These are phyloP conservation scores for Drosophila pseudotalamancana DNA, from an alignment of 2,888 invertebrate species.

Conservation along the genomic window DNA sequence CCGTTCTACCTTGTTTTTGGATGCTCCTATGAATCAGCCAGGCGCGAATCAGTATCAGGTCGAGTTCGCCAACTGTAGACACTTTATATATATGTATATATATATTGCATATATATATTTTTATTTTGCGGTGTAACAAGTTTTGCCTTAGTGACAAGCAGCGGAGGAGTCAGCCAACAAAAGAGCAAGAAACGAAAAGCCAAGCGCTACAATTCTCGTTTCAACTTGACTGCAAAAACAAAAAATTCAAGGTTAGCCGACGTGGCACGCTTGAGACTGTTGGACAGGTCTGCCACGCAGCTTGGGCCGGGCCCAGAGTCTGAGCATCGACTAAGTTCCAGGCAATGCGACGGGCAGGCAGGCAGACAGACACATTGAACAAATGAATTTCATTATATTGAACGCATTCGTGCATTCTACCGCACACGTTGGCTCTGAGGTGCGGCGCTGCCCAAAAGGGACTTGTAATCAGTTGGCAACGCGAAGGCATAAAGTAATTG, in stretches of 20 bases:
- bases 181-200: conserved; percentile 24
- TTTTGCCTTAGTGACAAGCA: conserved; percentile 54
- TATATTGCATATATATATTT: neutral
- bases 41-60: conserved; percentile 51
- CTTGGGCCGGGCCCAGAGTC: conserved; percentile 39
- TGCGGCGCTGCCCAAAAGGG: conserved; percentile 63
- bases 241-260: conserved; percentile 71
- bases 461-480: conserved; percentile 76
- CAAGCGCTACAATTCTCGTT: conserved; percentile 64
- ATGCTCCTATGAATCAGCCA: conserved; percentile 69
- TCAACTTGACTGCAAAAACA: conserved; percentile 46
- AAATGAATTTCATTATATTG: conserved; percentile 77
- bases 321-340: conserved; percentile 12
- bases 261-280: conserved; percentile 63
- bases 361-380: conserved; percentile 38
- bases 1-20: neutral
- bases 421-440: conserved; percentile 70
- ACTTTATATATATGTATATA: conserved; percentile 13
- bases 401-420: conserved; percentile 77
- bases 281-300: conserved; percentile 62
- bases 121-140: conserved; percentile 71
- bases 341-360: conserved; percentile 6
- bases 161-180: conserved; percentile 67
- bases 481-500: conserved; percentile 78
- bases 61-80: conserved; percentile 44